These are phyloP conservation scores for Drosophila lowei DNA, from an alignment of 1,140 invertebrate species.

Conservation along the genomic window DNA sequence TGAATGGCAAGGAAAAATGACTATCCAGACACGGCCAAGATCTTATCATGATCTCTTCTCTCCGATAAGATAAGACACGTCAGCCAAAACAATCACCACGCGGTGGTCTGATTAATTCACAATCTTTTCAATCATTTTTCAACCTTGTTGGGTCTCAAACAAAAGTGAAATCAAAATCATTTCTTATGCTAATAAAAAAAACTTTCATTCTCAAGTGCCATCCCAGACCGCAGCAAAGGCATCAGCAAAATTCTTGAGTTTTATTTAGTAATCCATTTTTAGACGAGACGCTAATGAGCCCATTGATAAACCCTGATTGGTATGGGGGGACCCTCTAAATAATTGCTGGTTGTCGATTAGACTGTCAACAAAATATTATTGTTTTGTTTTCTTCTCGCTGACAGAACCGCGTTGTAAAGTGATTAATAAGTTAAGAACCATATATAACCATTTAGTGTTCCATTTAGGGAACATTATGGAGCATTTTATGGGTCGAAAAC, in stretches of 20 bases:
- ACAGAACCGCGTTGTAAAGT: too few species aligned
- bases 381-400: too few species aligned
- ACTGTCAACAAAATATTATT: too few species aligned
- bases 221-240: not conserved
- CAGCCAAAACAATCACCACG: constrained; percentile 2
- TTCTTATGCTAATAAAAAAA: constrained; percentile 59
- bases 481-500: too few species aligned
- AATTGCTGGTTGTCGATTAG: not conserved
- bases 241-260: constrained; percentile 37
- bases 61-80: constrained; percentile 40
- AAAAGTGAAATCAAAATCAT: constrained; percentile 63
- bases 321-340: not conserved
- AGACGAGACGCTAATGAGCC: constrained; percentile 27
- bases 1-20: constrained; percentile 25
- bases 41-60: constrained; percentile 17
- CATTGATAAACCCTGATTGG: constrained; percentile 28
- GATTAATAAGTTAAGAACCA: too few species aligned
- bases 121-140: constrained; percentile 29
- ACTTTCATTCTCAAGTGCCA: constrained; percentile 40
- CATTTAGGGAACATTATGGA: too few species aligned
- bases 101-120: constrained; percentile 12
- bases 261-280: constrained; percentile 25
- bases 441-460: too few species aligned
- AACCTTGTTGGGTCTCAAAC: constrained; percentile 4
- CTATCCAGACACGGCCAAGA: constrained; percentile 8